phyloP scores from a whole-genome alignment of 2,888 invertebrate species.

The Conus canariensis region DNA sequence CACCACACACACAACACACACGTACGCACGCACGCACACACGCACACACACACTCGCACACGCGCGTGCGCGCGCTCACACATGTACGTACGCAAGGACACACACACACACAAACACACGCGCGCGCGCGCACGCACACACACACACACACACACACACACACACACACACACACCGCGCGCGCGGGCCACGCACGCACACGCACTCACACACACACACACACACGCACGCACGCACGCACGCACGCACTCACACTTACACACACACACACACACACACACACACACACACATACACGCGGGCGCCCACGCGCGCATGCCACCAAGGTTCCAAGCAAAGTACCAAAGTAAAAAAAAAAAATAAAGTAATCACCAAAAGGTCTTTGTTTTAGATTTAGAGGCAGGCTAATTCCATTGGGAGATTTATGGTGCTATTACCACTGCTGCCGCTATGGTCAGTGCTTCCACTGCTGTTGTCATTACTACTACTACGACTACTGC shows the following conservation, averaged over 20 bases:
- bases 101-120: not conserved
- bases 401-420: too few species aligned
- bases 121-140: not conserved
- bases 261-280: not conserved
- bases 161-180: not conserved
- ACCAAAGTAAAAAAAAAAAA: too few species aligned
- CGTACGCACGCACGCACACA: not conserved
- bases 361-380: too few species aligned
- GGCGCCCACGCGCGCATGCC: not conserved
- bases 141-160: not conserved
- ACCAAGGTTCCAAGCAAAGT: too few species aligned
- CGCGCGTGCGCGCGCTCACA: not conserved
- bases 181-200: not conserved
- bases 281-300: not conserved
- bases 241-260: not conserved
- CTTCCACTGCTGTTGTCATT: too few species aligned
- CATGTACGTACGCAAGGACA: not conserved
- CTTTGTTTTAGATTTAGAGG: too few species aligned
- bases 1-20: not conserved
- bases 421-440: too few species aligned
- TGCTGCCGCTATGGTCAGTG: too few species aligned
- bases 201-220: not conserved
- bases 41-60: not conserved
- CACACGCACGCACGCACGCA: not conserved
- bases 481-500: too few species aligned